A percentile compares a stretch with the other conserved stretches of the same genome.
Conservation (phyloP, 1,140 invertebrate genomes). For the Pissodes strobi region DNA sequence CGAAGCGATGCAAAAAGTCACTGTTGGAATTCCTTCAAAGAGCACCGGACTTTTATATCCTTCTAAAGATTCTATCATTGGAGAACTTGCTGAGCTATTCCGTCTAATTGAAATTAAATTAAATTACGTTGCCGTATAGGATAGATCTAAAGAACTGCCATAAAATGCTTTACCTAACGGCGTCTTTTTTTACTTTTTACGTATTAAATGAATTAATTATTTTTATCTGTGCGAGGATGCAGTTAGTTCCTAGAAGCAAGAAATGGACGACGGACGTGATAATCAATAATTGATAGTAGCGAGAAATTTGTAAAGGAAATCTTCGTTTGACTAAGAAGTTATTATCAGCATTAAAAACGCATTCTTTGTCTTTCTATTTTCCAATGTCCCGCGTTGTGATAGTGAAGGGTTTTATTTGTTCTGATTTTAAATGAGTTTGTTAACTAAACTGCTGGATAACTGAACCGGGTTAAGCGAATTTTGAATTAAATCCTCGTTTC, state of each 20-base stretch:
- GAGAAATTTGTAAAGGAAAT: too few relatives aligned
- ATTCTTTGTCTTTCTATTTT: too few relatives aligned
- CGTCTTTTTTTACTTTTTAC: neutral
- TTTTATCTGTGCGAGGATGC: neutral
- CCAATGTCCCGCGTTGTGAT: too few relatives aligned
- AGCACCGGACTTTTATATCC: neutral
- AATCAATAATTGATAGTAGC: too few relatives aligned
- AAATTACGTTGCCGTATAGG: neutral
- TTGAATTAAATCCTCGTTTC: too few relatives aligned
- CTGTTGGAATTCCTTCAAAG: neutral
- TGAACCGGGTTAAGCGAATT: too few relatives aligned
- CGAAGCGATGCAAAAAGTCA: too few relatives aligned
- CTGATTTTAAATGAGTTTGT: too few relatives aligned
- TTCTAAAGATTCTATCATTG: neutral
- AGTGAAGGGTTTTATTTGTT: too few relatives aligned
- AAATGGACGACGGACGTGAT: neutral
- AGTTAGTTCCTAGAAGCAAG: neutral
- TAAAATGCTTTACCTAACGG: conserved; percentile 2
- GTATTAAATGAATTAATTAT: conserved; percentile 3
- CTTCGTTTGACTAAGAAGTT: too few relatives aligned
- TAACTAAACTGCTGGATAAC: too few relatives aligned
- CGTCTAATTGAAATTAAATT: conserved; percentile 7
- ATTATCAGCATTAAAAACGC: too few relatives aligned
- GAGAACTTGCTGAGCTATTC: conserved; percentile 2
- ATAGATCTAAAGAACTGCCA: neutral